These are phyloP conservation scores for Panagrolaimus sp. DNA, from an alignment of 1,140 invertebrate genomes.

Conservation along the genomic window DNA sequence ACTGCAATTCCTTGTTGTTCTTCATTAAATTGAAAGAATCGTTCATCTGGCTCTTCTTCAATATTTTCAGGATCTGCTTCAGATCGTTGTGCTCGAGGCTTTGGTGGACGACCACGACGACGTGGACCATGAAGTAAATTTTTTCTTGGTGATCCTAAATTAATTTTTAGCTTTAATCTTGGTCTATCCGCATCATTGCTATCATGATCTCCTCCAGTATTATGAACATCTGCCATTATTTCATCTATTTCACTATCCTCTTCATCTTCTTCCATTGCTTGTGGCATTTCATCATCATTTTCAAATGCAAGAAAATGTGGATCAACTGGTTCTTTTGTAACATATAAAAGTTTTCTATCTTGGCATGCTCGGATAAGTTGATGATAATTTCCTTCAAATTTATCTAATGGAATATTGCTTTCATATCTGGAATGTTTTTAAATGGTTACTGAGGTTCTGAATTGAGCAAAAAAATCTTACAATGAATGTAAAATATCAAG, in stretches of 20 bases:
- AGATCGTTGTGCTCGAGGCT: conserved; percentile 26
- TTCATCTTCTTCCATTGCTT: conserved; percentile 21
- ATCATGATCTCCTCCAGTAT: neutral
- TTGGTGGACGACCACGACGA: conserved; percentile 43
- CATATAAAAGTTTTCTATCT: neutral
- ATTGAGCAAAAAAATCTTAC: conserved; percentile 58
- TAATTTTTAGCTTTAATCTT: conserved; percentile 31
- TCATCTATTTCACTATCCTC: neutral
- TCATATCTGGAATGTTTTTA: conserved; percentile 11
- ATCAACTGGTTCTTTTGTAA: neutral
- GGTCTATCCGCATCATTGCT: conserved; percentile 17
- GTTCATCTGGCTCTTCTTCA: conserved; percentile 29
- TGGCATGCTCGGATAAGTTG: neutral
- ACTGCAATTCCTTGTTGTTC: conserved; percentile 11
- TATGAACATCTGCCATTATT: neutral
- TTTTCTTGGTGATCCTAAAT: conserved; percentile 10
- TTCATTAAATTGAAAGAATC: conserved; percentile 34
- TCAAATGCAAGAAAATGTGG: neutral
- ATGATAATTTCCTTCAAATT: neutral
- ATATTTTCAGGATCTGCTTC: conserved; percentile 22
- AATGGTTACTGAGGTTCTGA: neutral
- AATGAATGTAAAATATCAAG: conserved; percentile 64
- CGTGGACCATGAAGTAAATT: conserved; percentile 8
- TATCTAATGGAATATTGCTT: neutral
- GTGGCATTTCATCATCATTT: conserved; percentile 4